These are phyloP conservation scores for Graphium colonna DNA, from an alignment of 2,888 invertebrate genomes.

Conservation along the genomic window DNA sequence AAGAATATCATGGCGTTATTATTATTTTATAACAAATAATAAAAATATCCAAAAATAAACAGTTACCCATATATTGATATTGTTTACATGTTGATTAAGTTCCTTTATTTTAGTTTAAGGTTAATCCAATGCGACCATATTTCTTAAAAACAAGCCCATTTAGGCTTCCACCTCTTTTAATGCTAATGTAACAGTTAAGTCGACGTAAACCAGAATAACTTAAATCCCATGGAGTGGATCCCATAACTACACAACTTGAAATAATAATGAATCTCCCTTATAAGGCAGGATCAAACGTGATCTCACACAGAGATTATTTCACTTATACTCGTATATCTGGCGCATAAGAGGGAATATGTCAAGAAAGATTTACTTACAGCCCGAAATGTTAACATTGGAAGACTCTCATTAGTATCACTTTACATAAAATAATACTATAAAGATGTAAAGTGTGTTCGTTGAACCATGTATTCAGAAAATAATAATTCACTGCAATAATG, in stretches of 20 bases:
- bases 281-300: conserved; percentile 22
- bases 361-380: conserved; percentile 47
- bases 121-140: too few species aligned
- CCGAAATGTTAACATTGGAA: conserved; percentile 4
- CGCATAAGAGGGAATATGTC: conserved; percentile 45
- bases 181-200: not conserved
- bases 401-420: too few species aligned
- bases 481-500: too few species aligned
- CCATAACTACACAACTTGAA: conserved; percentile 2
- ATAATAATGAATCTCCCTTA: conserved; percentile 34
- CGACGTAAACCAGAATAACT: conserved; percentile 15
- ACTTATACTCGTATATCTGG: conserved; percentile 28
- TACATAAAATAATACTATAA: too few species aligned
- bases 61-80: too few species aligned
- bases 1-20: too few species aligned
- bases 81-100: too few species aligned
- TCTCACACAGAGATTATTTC: conserved; percentile 26
- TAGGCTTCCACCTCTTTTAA: not conserved
- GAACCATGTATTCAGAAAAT: too few species aligned
- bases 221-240: conserved; percentile 7
- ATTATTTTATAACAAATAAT: too few species aligned
- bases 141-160: too few species aligned
- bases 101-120: not conserved
- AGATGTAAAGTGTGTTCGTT: too few species aligned
- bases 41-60: too few species aligned